A percentile compares a stretch with the other conserved stretches of the same genome.
phyloP scores from a whole-genome alignment of 2,113 vertebrate genomes.

The Herpetotheres cachinnans region DNA sequence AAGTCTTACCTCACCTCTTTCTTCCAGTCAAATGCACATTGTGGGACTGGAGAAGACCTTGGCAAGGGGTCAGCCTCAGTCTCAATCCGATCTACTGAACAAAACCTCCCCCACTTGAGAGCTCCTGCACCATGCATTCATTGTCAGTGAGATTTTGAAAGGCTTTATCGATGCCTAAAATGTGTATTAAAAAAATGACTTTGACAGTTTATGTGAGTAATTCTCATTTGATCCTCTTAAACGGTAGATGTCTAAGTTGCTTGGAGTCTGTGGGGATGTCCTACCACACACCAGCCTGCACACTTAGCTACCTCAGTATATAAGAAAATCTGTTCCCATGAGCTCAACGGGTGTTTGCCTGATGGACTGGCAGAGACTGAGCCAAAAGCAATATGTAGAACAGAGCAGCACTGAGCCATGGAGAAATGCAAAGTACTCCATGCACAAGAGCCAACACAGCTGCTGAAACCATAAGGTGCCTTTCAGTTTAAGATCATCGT shows the following conservation, averaged over 20 bases:
- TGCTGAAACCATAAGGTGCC: slow-evolving; percentile 58
- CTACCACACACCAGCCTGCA: not conserved
- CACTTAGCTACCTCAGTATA: not conserved
- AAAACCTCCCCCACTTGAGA: not conserved
- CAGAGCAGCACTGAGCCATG: not conserved
- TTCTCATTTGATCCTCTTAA: not conserved
- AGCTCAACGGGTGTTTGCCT: not conserved
- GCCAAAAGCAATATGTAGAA: not conserved
- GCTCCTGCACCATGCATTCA: not conserved
- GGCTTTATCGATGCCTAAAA: not conserved
- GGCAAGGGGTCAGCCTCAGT: not conserved
- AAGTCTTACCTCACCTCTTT: not conserved
- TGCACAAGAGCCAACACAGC: not conserved
- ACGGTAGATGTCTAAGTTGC: fast-evolving
- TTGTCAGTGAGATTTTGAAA: not conserved
- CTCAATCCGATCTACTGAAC: fast-evolving
- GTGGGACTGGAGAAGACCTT: not conserved
- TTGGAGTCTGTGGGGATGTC: not conserved
- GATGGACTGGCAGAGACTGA: not conserved
- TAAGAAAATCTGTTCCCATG: not conserved
- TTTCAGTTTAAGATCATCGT: slow-evolving; percentile 35
- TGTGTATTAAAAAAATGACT: not conserved
- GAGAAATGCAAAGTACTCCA: slow-evolving; percentile 9
- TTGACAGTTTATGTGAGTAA: not conserved
- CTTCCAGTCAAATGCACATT: not conserved